Evolutionary conservation across 2,113 vertebrate genomes (phyloP).

Genomic region (Kobus ellipsiprymnus): DNA sequence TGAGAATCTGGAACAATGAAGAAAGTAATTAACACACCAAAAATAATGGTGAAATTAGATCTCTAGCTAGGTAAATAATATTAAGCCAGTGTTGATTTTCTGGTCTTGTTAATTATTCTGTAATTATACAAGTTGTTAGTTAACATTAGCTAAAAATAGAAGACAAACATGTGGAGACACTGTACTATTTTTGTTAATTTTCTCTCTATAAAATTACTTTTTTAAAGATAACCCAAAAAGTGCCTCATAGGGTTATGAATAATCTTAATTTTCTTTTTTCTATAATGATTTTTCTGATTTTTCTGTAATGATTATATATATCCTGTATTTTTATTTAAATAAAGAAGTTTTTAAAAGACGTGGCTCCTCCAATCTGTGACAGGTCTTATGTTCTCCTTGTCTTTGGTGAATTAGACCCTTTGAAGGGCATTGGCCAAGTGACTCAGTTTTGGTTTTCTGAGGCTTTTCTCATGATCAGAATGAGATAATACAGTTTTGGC

Average conservation of each 20-base stretch:
- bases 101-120: neutral
- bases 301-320: neutral
- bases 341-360: neutral
- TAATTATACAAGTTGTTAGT: neutral
- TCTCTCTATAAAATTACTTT: neutral
- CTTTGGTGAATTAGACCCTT: neutral
- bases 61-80: neutral
- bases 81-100: neutral
- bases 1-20: neutral
- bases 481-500: neutral
- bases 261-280: neutral
- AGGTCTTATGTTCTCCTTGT: neutral
- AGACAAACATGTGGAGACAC: neutral
- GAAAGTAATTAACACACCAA: neutral
- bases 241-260: neutral
- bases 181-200: neutral
- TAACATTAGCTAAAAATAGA: neutral
- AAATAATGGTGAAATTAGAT: neutral
- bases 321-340: neutral
- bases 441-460: neutral
- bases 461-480: neutral
- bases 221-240: neutral
- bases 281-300: neutral
- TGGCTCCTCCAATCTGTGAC: neutral
- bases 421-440: neutral